These are phyloP conservation scores for Pampus argenteus DNA, from an alignment of 2,797 vertebrate genomes.

Conservation along the genomic window DNA sequence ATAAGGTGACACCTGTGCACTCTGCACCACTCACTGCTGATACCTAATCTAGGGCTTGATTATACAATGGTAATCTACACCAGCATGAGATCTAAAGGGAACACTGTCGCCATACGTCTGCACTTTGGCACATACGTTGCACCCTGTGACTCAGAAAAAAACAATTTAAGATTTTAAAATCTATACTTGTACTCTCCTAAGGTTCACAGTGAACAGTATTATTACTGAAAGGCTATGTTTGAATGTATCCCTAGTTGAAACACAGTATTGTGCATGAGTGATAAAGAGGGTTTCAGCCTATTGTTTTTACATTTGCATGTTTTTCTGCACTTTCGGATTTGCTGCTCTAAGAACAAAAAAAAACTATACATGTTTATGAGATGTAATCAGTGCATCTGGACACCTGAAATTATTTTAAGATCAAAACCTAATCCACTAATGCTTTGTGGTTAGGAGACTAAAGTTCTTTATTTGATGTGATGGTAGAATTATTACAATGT, in stretches of 20 bases:
- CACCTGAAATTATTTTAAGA: constrained; percentile 22
- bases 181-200: constrained; percentile 17
- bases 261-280: constrained; percentile 7
- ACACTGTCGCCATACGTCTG: constrained; percentile 18
- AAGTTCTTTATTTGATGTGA: constrained; percentile 30
- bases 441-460: constrained; percentile 29
- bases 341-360: constrained; percentile 32
- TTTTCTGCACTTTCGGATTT: constrained; percentile 35
- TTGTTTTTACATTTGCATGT: constrained; percentile 5
- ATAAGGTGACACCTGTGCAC: constrained; percentile 57
- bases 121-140: constrained; percentile 24
- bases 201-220: constrained; percentile 5
- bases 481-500: constrained; percentile 5
- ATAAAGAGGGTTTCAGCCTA: constrained; percentile 2
- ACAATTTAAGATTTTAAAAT: constrained; percentile 12
- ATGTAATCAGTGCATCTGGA: constrained; percentile 5
- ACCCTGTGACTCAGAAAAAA: constrained; percentile 6
- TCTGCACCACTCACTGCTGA: constrained; percentile 49
- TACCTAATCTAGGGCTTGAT: constrained; percentile 70
- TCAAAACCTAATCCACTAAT: constrained; percentile 30
- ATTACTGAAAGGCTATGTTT: constrained; percentile 11
- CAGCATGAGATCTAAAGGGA: constrained; percentile 56
- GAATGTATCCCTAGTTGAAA: constrained; percentile 28
- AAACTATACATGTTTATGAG: constrained; percentile 9
- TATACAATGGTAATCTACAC: constrained; percentile 71